Conservation (phyloP, 1,140 invertebrate genomes). For the Druon quercuslanigerum region DNA sequence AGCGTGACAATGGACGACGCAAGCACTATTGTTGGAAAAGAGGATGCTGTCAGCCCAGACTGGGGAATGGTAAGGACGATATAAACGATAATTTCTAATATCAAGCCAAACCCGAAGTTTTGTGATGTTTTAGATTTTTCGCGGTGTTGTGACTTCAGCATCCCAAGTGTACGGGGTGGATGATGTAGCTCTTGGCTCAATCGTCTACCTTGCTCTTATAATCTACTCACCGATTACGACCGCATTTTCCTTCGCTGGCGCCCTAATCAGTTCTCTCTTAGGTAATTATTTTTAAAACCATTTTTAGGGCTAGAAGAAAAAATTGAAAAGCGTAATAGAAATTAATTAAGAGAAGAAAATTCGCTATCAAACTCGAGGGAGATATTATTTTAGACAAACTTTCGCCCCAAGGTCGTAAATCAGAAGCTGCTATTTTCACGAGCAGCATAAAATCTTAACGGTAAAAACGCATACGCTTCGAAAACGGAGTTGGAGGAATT, state of each 20-base stretch:
- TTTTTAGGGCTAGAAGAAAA: neutral
- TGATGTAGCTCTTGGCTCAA: constrained; percentile 61
- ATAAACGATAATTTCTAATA: constrained; percentile 37
- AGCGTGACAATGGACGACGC: constrained; percentile 41
- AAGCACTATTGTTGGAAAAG: constrained; percentile 45
- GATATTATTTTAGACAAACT: neutral
- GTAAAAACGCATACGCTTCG: neutral
- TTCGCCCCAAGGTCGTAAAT: neutral
- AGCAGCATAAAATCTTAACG: neutral
- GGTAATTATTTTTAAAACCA: constrained; percentile 58
- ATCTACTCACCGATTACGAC: constrained; percentile 72
- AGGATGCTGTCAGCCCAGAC: constrained; percentile 53
- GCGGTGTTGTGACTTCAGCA: constrained; percentile 66
- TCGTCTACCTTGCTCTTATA: constrained; percentile 70
- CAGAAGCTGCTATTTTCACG: neutral
- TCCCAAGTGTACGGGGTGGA: constrained; percentile 70
- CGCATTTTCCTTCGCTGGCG: constrained; percentile 68
- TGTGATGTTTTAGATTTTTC: constrained; percentile 65
- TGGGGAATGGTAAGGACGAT: constrained; percentile 68
- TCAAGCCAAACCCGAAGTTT: constrained; percentile 37
- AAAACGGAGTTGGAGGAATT: neutral
- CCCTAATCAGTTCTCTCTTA: constrained; percentile 63
- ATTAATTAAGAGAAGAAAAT: too few species aligned
- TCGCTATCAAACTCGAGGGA: neutral
- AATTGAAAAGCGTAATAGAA: too few species aligned